These are phyloP conservation scores for Eurystomus gularis DNA, from an alignment of 2,113 vertebrate species.

Conservation along the genomic window DNA sequence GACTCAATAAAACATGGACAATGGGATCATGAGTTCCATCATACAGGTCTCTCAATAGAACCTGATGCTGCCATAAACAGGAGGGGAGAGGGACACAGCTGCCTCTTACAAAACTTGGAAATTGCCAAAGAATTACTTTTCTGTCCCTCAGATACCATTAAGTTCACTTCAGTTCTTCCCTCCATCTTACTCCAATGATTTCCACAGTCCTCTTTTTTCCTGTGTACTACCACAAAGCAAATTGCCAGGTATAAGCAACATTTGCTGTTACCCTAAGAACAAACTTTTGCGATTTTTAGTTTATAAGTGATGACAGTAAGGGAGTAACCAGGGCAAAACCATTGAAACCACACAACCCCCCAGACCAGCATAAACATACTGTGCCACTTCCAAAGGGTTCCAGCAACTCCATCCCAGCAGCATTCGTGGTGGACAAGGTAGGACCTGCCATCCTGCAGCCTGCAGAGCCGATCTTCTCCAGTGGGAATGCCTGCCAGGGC, in stretches of 20 bases:
- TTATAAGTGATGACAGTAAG: neutral
- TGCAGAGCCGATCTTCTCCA: neutral
- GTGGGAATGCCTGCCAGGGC: neutral
- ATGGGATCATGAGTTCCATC: neutral
- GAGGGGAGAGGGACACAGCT: neutral
- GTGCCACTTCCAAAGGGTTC: neutral
- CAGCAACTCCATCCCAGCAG: neutral
- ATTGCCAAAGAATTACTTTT: neutral
- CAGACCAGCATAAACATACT: neutral
- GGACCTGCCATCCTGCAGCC: neutral
- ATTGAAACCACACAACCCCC: neutral
- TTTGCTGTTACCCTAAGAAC: neutral
- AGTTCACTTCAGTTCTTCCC: neutral
- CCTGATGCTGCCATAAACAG: neutral
- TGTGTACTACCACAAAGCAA: neutral
- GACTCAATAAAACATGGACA: neutral
- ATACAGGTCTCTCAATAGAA: neutral
- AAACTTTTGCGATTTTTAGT: neutral
- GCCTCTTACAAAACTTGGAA: neutral
- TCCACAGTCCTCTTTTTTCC: neutral
- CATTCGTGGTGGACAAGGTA: fast-evolving
- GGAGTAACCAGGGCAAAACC: neutral
- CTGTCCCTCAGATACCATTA: neutral
- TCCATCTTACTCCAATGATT: neutral
- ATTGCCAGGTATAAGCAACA: neutral